Percentiles rank a stretch among this genome's conserved stretches.
These are phyloP conservation scores for Lucilia cuprina DNA, from an alignment of 1,140 invertebrate genomes.

Conservation along the genomic window DNA sequence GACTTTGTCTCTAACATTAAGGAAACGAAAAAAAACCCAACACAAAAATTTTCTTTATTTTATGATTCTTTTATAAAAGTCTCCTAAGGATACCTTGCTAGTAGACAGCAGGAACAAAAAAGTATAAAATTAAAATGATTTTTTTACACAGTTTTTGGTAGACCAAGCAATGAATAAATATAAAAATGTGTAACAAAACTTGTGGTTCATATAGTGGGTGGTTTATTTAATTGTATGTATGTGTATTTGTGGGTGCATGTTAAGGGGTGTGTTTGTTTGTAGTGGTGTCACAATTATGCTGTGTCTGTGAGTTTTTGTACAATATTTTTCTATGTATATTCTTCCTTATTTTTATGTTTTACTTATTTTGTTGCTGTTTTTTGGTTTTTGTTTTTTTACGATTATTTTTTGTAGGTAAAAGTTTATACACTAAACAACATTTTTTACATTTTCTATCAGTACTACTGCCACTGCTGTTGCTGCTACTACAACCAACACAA, in stretches of 20 bases:
- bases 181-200: background rate
- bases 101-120: too few species aligned
- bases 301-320: background rate
- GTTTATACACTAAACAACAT: background rate
- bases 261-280: background rate
- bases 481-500: too few species aligned
- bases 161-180: slow-evolving; percentile 6
- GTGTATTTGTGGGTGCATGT: background rate
- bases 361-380: too few species aligned
- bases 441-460: background rate
- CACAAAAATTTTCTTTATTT: background rate
- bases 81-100: background rate
- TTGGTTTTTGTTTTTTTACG: background rate
- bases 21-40: too few species aligned
- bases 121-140: background rate
- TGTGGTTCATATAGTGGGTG: background rate
- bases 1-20: too few species aligned
- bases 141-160: background rate
- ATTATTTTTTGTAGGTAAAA: background rate
- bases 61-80: background rate
- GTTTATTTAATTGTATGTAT: background rate
- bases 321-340: background rate
- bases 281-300: background rate
- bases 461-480: background rate
- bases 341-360: background rate